Base-by-base conservation (phyloP, 2,888 invertebrate genomes). In the Platycheirus rosarum region DNA sequence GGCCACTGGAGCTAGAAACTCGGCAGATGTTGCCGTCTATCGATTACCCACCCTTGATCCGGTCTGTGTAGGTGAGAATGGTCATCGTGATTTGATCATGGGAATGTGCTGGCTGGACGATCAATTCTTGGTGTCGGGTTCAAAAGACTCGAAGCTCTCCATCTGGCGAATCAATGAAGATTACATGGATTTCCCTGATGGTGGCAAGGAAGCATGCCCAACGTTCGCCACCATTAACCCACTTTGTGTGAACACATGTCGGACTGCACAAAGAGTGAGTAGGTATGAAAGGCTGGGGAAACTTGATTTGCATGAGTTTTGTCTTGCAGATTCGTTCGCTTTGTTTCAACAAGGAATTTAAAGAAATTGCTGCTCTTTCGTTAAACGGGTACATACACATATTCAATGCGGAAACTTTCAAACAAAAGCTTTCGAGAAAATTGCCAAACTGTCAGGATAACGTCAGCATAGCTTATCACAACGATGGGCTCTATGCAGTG, bases 71-170 rank as follows among this genome's bases (percentile, higher is more conserved):
- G 98, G 98, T 0, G 97, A 98, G 92, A 89, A 87, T 42, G 97
- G 96, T 1, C 98, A 98, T 89, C 94, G 94, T 87, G 98, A 98
- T 90, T 97, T 97, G 95, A 90, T 90, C 9, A 93, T 96, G 90
- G 98, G 98, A 88, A 94, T 97, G 94, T 96, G 96, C 85, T 98
- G 98, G 98, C 91, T 98, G 80, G 98, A 98, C 90, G 98, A 98
- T 91, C 95, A 98, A 91, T 97, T 97, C 92, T 91, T 98, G 68
- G 97, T 98, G 71, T 97, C 97, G 5, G 98, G 98, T 9, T 97
- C 97, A 0, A 93, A 97, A 65, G 98, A 98, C 91, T 96, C 97
- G 2, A 95, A 95, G 88, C 93, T 98, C 92, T 96, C 97, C 18
- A 91, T 98, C 75, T 98, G 98, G 98, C 93, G 95, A 77, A 94